Evolutionary conservation across 2,888 invertebrate genomes (phyloP).

Genomic region (Leucozona laternaria): DNA sequence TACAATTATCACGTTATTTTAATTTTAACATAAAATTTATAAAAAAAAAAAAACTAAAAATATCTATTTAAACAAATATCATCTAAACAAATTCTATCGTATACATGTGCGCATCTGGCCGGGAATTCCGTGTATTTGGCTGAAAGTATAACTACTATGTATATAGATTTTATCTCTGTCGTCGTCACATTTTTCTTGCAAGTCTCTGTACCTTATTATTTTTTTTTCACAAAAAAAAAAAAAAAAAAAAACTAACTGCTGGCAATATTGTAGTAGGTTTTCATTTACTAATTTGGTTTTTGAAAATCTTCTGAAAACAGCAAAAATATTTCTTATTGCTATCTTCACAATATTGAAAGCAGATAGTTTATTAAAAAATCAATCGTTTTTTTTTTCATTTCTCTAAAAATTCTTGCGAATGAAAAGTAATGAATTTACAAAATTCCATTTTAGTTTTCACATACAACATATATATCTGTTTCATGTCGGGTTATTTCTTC

Average conservation of each 20-base stretch:
- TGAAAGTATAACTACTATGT: conserved; percentile 77
- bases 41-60: conserved; percentile 19
- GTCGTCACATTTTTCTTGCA: conserved; percentile 75
- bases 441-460: conserved; percentile 11
- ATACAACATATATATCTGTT: background rate
- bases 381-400: conserved; percentile 21
- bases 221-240: conserved; percentile 24
- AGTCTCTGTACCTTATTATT: conserved; percentile 55
- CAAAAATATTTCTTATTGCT: background rate
- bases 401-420: conserved; percentile 17
- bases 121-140: conserved; percentile 84
- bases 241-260: conserved; percentile 77
- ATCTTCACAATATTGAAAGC: conserved; percentile 57
- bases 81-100: conserved; percentile 56
- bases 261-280: conserved; percentile 72
- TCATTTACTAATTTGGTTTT: conserved; percentile 43
- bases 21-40: conserved; percentile 23
- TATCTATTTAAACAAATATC: conserved; percentile 63
- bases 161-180: conserved; percentile 76
- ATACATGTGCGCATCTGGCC: conserved; percentile 82
- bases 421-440: conserved; percentile 7
- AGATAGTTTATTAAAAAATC: conserved; percentile 60
- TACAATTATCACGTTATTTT: conserved; percentile 47
- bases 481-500: conserved; percentile 28
- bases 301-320: conserved; percentile 25